Base-by-base conservation (phyloP, 2,113 vertebrate genomes). In the Indicator maculatus region DNA sequence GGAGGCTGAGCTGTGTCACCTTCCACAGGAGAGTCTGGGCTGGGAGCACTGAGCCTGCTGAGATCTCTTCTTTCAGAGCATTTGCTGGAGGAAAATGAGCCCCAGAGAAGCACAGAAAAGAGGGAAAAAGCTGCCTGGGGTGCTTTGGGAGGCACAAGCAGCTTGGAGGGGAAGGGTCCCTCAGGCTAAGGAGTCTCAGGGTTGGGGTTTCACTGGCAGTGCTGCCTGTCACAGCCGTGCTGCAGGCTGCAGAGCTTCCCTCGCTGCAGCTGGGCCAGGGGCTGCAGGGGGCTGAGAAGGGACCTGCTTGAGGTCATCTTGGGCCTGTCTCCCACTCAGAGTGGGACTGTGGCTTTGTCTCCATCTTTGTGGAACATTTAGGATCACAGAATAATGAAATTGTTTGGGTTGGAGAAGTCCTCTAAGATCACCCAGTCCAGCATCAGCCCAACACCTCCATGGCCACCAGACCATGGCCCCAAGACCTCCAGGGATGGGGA, bases 181-280 rank as follows among this genome's bases (percentile, higher is more conserved):
- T 47, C 33, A 23, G 15, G 55, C 33, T 63, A 2, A 30, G 30
- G 23, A 7, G 18, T 20, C 4, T n/a, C 77, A 28, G 20, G 36
- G 5, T 38, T 24, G 28, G 19, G 39, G 72, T 45, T 26, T 9
- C 23, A 7, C 45, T 44, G 59, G n/a, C 31, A 52, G 16, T 1
- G 4, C 7, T 61, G 36, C 11, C 38, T 44, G 56, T 26, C 12
- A 16, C 15, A 74, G 70, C n/a, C 24, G 0, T 24, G 30, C 13
- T 0, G 0, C 17, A 44, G 73, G 2, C 16, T 9, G 45, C 1
- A 3, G 45, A n/a, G 31, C 17, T 70, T 45, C 16, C 44, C 45
- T 60, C 21, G 5, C 30, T 5, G 28, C 16, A 50, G 6, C 17
- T 26, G 3, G 12, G 31, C 28, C n/a, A 4, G 0, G 8, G 28